These are phyloP conservation scores for Stichopus horrens DNA, from an alignment of 53 echinoderm and acorn worm genomes.

Conservation along the genomic window DNA sequence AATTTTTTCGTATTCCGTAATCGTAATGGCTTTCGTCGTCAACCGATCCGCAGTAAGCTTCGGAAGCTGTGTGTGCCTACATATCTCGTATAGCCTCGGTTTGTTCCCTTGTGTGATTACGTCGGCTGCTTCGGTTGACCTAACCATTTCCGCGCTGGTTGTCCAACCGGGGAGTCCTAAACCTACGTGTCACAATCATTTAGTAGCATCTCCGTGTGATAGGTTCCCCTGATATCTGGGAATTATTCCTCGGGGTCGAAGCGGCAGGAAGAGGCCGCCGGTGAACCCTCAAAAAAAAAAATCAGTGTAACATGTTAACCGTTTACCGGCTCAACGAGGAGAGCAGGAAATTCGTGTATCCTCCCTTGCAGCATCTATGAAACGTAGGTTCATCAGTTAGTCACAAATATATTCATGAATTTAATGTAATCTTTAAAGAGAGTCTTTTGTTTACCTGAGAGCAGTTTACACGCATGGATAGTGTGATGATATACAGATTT, in stretches of 20 bases:
- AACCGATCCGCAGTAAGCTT: too few relatives aligned
- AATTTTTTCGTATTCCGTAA: too few relatives aligned
- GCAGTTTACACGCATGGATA: too few relatives aligned
- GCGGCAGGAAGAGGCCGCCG: conserved; percentile 33
- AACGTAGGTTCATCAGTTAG: conserved; percentile 8
- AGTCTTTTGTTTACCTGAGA: too few relatives aligned
- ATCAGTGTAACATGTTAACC: conserved; percentile 7
- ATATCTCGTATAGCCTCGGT: too few relatives aligned
- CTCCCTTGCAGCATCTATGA: neutral
- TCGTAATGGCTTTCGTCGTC: too few relatives aligned
- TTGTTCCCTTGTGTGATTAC: conserved; percentile 1
- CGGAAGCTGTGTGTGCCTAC: too few relatives aligned
- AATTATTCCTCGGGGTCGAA: neutral
- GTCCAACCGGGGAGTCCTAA: conserved; percentile 43
- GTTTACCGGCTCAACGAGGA: neutral
- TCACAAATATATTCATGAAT: conserved; percentile 12
- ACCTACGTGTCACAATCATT: conserved; percentile 28
- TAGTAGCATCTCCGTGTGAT: conserved; percentile 22
- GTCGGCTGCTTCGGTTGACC: conserved; percentile 9
- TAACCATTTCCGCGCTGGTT: conserved; percentile 29
- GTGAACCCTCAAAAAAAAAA: neutral
- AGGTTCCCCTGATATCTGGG: conserved; percentile 21
- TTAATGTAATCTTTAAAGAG: neutral
- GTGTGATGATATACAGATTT: too few relatives aligned
- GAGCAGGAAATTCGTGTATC: conserved; percentile 30